Conservation (phyloP, 2,113 vertebrate genomes). For the Takifugu bimaculatus region DNA sequence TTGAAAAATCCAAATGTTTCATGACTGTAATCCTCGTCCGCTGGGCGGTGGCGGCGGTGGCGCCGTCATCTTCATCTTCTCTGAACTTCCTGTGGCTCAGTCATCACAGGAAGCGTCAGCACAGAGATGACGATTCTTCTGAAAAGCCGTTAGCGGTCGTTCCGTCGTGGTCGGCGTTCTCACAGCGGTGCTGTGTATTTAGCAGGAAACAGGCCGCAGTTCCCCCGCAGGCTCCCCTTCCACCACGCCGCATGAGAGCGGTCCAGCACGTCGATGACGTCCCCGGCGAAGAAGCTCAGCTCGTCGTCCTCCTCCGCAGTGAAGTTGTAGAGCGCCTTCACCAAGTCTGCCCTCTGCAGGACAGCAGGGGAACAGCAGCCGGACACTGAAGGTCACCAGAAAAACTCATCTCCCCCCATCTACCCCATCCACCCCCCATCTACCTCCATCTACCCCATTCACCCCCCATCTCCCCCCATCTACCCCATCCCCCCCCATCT, state of each 20-base stretch:
- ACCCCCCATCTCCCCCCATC: too few relatives aligned
- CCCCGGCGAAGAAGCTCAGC: slow-evolving; percentile 82
- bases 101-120: neutral
- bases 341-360: slow-evolving; percentile 55
- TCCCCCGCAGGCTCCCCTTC: slow-evolving; percentile 82
- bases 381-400: neutral
- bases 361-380: neutral
- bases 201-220: slow-evolving; percentile 86
- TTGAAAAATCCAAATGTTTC: too few relatives aligned
- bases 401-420: neutral
- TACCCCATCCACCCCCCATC: too few relatives aligned
- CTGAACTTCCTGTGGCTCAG: neutral
- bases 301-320: slow-evolving; percentile 84
- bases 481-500: too few relatives aligned
- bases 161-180: neutral
- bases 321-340: slow-evolving; percentile 88
- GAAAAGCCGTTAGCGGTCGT: neutral
- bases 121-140: neutral
- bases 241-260: slow-evolving; percentile 86
- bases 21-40: neutral
- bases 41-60: too few relatives aligned
- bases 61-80: too few relatives aligned
- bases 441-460: too few relatives aligned
- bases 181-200: slow-evolving; percentile 80
- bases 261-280: slow-evolving; percentile 89